Conservation (phyloP, 2,797 vertebrate genomes). For the Hydrocynus forskahlii region DNA sequence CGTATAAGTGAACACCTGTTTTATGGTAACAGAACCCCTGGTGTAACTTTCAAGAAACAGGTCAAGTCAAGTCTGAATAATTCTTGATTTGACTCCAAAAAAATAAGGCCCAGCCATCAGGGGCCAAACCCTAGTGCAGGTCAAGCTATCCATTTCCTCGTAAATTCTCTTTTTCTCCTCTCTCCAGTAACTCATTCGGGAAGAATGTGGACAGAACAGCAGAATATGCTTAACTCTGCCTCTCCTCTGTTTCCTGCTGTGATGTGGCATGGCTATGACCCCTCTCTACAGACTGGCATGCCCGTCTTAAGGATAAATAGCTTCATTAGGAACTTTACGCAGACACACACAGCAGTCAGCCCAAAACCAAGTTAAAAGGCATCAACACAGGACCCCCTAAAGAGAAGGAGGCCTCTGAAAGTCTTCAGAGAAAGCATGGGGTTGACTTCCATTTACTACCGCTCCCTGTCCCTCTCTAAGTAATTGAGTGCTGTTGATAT, state of each 20-base stretch:
- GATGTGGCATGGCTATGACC: conserved; percentile 49
- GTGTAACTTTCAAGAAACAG: too few species aligned
- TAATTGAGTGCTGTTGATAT: conserved; percentile 70
- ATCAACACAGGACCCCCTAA: conserved; percentile 24
- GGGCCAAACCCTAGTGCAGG: neutral
- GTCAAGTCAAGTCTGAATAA: too few species aligned
- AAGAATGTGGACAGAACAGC: conserved; percentile 4
- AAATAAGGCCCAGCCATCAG: neutral
- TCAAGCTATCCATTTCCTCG: neutral
- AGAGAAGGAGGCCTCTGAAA: conserved; percentile 40
- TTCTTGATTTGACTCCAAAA: neutral
- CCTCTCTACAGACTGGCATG: conserved; percentile 37
- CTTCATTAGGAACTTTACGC: conserved; percentile 50
- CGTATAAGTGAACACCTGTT: too few species aligned
- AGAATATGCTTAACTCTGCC: conserved; percentile 17
- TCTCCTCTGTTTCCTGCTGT: conserved; percentile 26
- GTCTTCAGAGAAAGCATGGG: conserved; percentile 54
- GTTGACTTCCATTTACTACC: conserved; percentile 69
- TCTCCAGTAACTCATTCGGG: neutral
- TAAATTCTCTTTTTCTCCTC: neutral
- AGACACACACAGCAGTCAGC: conserved; percentile 8
- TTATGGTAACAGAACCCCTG: too few species aligned
- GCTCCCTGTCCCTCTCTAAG: conserved; percentile 59
- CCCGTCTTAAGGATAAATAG: conserved; percentile 52
- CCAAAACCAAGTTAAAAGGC: conserved; percentile 25